Conservation (phyloP, 2,888 invertebrate species). For the Leptogaster cylindrica region DNA sequence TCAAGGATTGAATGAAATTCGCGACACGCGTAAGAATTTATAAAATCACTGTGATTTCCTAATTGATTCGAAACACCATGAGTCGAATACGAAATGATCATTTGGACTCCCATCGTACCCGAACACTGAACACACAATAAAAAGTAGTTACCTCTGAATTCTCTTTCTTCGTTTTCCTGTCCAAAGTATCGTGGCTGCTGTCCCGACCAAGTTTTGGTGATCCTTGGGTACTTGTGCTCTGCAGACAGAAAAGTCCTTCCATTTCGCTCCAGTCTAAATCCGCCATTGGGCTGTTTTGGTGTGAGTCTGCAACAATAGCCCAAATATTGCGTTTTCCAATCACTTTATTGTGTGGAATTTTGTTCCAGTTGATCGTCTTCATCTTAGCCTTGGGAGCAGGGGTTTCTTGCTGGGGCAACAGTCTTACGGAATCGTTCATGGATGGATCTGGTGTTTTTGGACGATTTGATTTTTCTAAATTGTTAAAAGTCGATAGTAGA, state of each 20-base stretch:
- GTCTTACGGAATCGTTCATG: conserved; percentile 51
- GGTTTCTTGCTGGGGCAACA: conserved; percentile 86
- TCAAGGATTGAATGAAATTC: too few relatives aligned
- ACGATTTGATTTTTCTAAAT: conserved; percentile 47
- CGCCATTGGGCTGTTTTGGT: conserved; percentile 82
- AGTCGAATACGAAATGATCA: too few relatives aligned
- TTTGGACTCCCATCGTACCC: too few relatives aligned
- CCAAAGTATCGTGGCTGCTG: conserved; percentile 60
- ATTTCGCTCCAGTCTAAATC: conserved; percentile 92
- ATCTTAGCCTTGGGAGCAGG: conserved; percentile 95
- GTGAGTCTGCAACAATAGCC: conserved; percentile 85
- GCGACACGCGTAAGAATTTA: too few relatives aligned
- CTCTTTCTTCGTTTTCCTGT: conserved; percentile 76
- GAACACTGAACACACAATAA: too few relatives aligned
- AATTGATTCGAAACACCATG: too few relatives aligned
- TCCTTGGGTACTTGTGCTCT: conserved; percentile 68
- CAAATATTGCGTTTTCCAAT: conserved; percentile 92
- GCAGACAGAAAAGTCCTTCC: conserved; percentile 93
- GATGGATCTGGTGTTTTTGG: conserved; percentile 54
- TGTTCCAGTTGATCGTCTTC: conserved; percentile 98
- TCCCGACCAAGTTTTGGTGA: conserved; percentile 65
- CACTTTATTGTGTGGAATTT: conserved; percentile 90
- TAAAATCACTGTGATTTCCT: too few relatives aligned
- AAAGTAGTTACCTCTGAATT: conserved; percentile 74
- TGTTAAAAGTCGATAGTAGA: conserved; percentile 2